A percentile compares a stretch with the other conserved stretches of the same genome.
Conservation (phyloP, 1,140 invertebrate species). For the Ridgeia piscesae region DNA sequence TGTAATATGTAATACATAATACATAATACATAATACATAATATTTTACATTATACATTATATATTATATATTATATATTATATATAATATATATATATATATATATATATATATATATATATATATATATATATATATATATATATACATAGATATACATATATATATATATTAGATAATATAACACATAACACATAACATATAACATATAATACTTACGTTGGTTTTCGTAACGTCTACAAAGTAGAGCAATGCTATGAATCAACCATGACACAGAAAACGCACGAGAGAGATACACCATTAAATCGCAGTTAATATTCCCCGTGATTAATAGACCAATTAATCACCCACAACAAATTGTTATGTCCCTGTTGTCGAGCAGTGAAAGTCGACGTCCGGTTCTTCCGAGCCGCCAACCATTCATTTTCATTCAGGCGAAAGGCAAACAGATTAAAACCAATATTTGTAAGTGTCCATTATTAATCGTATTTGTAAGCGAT, state of each 20-base stretch:
- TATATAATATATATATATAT: too few species aligned
- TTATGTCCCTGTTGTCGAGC: background rate
- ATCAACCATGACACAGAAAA: background rate
- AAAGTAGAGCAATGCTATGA: background rate
- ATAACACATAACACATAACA: too few species aligned
- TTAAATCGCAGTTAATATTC: background rate
- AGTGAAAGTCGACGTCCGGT: background rate
- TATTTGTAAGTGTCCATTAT: background rate
- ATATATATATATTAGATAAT: too few species aligned
- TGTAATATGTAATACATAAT: too few species aligned
- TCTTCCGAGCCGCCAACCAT: background rate
- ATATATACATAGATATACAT: too few species aligned
- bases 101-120: too few species aligned
- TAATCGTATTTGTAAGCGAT: background rate
- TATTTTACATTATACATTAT: too few species aligned
- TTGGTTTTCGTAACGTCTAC: background rate
- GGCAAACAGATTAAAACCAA: background rate
- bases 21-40: too few species aligned
- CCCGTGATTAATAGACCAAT: background rate
- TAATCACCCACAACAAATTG: background rate
- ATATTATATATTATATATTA: too few species aligned
- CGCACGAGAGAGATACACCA: background rate
- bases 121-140: too few species aligned
- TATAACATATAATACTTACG: background rate
- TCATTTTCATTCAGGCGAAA: background rate